These are phyloP conservation scores for Halichondria panicea DNA, from an alignment of 37 sponge, comb jelly and placozoan genomes.

Conservation along the genomic window DNA sequence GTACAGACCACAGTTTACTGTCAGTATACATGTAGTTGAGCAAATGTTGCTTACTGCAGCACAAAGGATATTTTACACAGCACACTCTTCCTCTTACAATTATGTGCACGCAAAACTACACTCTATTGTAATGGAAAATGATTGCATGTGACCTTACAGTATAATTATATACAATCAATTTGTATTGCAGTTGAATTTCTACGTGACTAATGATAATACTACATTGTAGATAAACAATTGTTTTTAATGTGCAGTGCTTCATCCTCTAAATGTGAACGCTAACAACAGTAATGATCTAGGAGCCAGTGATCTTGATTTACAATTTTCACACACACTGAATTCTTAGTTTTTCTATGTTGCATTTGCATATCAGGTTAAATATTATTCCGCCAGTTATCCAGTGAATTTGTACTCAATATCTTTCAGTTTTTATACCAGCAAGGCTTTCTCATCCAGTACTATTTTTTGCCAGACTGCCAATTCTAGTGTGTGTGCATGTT, in stretches of 20 bases:
- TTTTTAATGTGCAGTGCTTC: not conserved
- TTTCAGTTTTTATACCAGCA: not conserved
- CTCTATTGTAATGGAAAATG: too few species aligned
- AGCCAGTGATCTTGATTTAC: not conserved
- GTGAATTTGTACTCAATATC: too few species aligned
- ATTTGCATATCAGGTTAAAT: too few species aligned
- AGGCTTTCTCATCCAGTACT: not conserved
- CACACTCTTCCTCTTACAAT: not conserved
- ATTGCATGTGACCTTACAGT: too few species aligned
- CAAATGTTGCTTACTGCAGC: too few species aligned
- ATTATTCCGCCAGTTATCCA: too few species aligned
- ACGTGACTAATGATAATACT: too few species aligned
- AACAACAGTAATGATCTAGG: constrained; percentile 9
- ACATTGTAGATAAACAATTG: not conserved
- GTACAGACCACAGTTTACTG: too few species aligned
- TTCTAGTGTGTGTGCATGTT: not conserved
- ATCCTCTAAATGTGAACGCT: constrained; percentile 1
- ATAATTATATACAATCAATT: too few species aligned
- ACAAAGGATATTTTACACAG: too few species aligned
- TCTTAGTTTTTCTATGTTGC: not conserved
- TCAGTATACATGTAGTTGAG: too few species aligned
- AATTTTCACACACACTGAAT: not conserved
- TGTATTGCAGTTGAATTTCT: too few species aligned
- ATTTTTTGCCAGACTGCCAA: not conserved
- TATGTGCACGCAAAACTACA: not conserved